A percentile compares a stretch with the other conserved stretches of the same genome.
Evolutionary conservation across 1,140 invertebrate species (phyloP).

Genomic region (Heliothis virescens): DNA sequence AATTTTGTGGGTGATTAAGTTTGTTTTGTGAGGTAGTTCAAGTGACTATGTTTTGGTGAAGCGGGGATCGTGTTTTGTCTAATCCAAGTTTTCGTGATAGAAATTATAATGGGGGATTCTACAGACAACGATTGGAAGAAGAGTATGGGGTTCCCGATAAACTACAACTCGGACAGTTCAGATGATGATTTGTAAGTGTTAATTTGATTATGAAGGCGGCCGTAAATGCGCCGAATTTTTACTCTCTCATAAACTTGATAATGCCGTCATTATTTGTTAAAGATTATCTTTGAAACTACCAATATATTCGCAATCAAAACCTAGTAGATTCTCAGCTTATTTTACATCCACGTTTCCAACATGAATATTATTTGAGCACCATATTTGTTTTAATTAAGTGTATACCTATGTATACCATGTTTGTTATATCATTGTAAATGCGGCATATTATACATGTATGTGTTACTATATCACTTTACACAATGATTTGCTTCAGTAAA

Average conservation of each 20-base stretch:
- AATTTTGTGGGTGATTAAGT: slow-evolving; percentile 57
- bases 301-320: neutral
- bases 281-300: neutral
- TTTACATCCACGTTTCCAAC: neutral
- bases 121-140: slow-evolving; percentile 74
- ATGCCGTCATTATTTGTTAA: neutral
- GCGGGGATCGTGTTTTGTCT: slow-evolving; percentile 6
- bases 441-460: neutral
- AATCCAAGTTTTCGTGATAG: slow-evolving; percentile 20
- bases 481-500: slow-evolving; percentile 10
- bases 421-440: slow-evolving; percentile 4
- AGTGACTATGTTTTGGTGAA: slow-evolving; percentile 29
- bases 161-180: slow-evolving; percentile 74
- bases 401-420: slow-evolving; percentile 2
- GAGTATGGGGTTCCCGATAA: slow-evolving; percentile 74
- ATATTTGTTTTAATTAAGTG: neutral
- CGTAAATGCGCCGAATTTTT: slow-evolving; percentile 6
- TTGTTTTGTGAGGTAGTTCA: slow-evolving; percentile 36
- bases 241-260: neutral
- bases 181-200: slow-evolving; percentile 78
- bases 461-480: neutral
- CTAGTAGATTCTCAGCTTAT: neutral
- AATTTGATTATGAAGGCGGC: slow-evolving; percentile 25
- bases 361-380: neutral
- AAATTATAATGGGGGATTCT: slow-evolving; percentile 63